Evolutionary conservation across 2,888 invertebrate species (phyloP).

Genomic region (Aproaerema taeniolella): DNA sequence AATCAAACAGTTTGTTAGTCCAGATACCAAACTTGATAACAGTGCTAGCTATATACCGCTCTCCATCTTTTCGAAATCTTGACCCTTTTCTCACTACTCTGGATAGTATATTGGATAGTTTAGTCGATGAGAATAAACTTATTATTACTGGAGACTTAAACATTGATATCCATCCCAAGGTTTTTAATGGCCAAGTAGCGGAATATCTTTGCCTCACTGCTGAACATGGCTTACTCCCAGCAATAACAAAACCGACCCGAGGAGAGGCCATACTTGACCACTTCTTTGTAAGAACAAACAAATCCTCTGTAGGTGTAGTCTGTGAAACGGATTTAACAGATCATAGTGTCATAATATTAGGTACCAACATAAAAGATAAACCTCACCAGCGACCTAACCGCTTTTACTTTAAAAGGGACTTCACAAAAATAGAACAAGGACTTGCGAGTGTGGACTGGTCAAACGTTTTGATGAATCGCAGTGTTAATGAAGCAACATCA

Average conservation of each 20-base stretch:
- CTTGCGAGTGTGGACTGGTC: not conserved
- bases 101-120: not conserved
- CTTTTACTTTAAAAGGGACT: too few species aligned
- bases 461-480: not conserved
- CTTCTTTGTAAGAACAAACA: not conserved
- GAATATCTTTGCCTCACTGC: not conserved
- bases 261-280: not conserved
- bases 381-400: not conserved
- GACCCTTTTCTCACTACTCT: not conserved
- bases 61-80: conserved; percentile 3
- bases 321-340: not conserved
- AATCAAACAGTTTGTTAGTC: conserved; percentile 2
- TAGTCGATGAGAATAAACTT: not conserved
- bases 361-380: not conserved
- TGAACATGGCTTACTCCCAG: not conserved
- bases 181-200: not conserved
- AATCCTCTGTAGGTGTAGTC: not conserved
- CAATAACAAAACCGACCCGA: conserved; percentile 3
- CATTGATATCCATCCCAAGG: not conserved
- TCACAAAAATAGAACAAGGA: not conserved
- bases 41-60: conserved; percentile 4
- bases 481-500: not conserved
- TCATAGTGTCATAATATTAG: not conserved
- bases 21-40: not conserved
- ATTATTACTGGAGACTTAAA: not conserved